Evolutionary conservation across 2,797 vertebrate genomes (phyloP), one percentile per base, ranked within the genome.

Genomic region (Carduelis carduelis): DNA sequence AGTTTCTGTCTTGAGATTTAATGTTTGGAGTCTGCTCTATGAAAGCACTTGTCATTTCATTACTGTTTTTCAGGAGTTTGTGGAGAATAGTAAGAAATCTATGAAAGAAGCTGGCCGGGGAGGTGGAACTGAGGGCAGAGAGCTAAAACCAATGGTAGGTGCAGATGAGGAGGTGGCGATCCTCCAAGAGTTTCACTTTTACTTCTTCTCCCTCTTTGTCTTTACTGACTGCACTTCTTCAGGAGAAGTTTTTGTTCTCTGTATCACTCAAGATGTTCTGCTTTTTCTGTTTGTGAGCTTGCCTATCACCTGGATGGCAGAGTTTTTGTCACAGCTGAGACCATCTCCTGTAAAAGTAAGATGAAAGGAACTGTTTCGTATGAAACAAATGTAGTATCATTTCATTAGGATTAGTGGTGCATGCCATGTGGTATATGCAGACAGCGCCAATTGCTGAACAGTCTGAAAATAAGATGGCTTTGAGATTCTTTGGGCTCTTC

Each of bases 131-230:
- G 99, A 99, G 93, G 97, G 98, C 97, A 98, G 98, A 86, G 99
- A 99, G 98, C 98, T 99, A 97, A 99, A 99, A 97, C 98, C 99
- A 97, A 99, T 99, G 99, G 99, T 99, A 99, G 99, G 99, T 99
- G 98, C 98, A 92, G 95, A 97, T 66, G 95, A 98, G 98, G 99
- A 99, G 97, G 98, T 98, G 98, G 98, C 98, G 82, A 93, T 97
- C 96, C 98, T 99, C 96, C 99, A 99, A 97, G 99, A 99, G 96
- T 99, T 99, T 98, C 98, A 99, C 97, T 98, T 99, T 97, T 99
- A 99, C 97, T 99, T 99, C 98, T 97, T 99, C 96, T 98, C 99
- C 96, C 98, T 99, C 87, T 99, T 98, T 97, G 98, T 99, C 95
- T 98, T 99, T 98, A 98, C 99, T 98, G 99, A 99, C 98, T 99